Conservation (phyloP, 2,113 vertebrate species). For the Eptatretus burgeri region DNA sequence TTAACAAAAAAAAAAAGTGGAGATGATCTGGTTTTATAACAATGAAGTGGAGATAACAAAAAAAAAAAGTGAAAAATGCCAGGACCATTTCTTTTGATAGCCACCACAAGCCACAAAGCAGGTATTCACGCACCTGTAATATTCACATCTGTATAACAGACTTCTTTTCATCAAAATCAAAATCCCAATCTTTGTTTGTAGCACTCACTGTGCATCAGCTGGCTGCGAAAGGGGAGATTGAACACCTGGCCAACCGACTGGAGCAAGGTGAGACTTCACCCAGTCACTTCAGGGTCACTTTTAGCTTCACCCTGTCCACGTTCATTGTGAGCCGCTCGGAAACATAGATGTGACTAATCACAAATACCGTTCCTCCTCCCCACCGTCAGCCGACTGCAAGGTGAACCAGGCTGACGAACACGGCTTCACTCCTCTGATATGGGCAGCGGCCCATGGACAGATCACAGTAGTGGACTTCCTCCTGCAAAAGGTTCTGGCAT, state of each 20-base stretch:
- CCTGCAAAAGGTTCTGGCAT: constrained; percentile 40
- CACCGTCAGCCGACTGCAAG: constrained; percentile 32
- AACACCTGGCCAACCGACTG: constrained; percentile 35
- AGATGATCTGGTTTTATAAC: too few relatives aligned
- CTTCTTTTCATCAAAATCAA: not conserved
- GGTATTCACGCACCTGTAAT: not conserved
- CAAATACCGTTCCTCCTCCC: not conserved
- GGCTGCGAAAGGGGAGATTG: constrained; percentile 60
- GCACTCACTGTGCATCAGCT: constrained; percentile 71
- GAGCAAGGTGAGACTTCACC: not conserved
- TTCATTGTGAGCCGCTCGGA: too few relatives aligned
- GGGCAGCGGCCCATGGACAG: constrained; percentile 76
- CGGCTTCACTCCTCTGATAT: constrained; percentile 77
- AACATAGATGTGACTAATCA: too few relatives aligned
- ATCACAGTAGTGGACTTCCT: constrained; percentile 52
- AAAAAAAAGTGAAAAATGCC: too few relatives aligned
- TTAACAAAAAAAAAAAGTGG: too few relatives aligned
- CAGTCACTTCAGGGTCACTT: too few relatives aligned
- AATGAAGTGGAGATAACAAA: too few relatives aligned
- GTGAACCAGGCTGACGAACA: constrained; percentile 48
- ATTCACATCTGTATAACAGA: too few relatives aligned
- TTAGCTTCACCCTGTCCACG: too few relatives aligned
- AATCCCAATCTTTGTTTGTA: constrained; percentile 13
- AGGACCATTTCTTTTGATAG: not conserved
- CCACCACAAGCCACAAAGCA: not conserved